phyloP scores from a whole-genome alignment of 1,140 invertebrate genomes.

The Drosophila asahinai region DNA sequence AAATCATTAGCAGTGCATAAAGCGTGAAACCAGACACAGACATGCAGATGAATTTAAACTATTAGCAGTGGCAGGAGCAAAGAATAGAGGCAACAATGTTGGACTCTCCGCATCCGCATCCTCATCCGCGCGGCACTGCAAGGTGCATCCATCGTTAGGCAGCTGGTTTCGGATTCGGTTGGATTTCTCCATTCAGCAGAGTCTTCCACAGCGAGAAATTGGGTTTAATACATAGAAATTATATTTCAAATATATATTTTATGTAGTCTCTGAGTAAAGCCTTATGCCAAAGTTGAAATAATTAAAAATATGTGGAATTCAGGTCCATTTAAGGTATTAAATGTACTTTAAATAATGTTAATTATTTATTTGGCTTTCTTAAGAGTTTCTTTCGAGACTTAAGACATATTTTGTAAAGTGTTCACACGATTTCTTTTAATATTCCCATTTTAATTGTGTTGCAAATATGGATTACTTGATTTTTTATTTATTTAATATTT shows the following conservation, averaged over 20 bases:
- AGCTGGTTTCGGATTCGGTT: constrained; percentile 33
- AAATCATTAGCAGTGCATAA: constrained; percentile 80
- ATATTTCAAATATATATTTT: neutral
- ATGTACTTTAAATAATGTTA: neutral
- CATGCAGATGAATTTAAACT: constrained; percentile 77
- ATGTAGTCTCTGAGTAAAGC: neutral
- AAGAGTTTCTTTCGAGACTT: neutral
- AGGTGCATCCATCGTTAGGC: constrained; percentile 51
- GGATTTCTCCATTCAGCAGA: constrained; percentile 14
- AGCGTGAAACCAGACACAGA: constrained; percentile 74
- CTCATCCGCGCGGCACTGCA: constrained; percentile 11
- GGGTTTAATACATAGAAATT: neutral
- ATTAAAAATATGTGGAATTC: no score
- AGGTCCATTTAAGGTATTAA: no score
- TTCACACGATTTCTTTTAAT: no score
- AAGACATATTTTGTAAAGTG: no score
- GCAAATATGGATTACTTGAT: no score
- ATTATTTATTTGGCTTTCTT: neutral
- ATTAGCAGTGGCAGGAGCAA: constrained; percentile 55
- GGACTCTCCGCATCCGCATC: constrained; percentile 19
- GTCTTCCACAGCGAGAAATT: neutral
- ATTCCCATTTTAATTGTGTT: no score
- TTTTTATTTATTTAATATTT: no score
- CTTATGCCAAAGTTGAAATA: no score
- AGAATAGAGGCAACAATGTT: constrained; percentile 27